Evolutionary conservation across 2,888 invertebrate species (phyloP).

Genomic region (Watsonalla cultraria): DNA sequence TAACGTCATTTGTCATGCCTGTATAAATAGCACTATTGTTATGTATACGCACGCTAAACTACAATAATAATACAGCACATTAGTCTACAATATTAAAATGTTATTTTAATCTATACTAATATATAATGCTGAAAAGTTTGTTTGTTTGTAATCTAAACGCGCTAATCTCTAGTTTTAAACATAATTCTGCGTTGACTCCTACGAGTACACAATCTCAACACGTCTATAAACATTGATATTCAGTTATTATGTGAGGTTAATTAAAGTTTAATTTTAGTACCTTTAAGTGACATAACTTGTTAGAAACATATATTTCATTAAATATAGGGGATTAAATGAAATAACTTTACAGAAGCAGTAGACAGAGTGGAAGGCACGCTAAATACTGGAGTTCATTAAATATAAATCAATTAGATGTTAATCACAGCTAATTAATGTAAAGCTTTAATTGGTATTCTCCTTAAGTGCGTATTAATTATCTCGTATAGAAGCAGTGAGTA

Average conservation of each 20-base stretch:
- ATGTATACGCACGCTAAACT: background rate
- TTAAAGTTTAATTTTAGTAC: background rate
- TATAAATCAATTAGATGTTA: conserved; percentile 43
- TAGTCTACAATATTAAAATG: too few species aligned
- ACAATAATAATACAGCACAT: background rate
- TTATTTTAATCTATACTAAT: too few species aligned
- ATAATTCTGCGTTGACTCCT: too few species aligned
- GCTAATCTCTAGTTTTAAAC: too few species aligned
- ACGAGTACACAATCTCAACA: too few species aligned
- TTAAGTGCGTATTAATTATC: conserved; percentile 57
- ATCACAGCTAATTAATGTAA: conserved; percentile 50
- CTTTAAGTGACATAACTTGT: background rate
- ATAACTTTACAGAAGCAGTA: background rate
- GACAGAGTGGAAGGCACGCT: conserved; percentile 22
- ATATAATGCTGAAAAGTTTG: too few species aligned
- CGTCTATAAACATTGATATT: too few species aligned
- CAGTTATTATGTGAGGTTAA: too few species aligned
- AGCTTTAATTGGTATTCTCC: conserved; percentile 50
- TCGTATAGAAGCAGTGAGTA: conserved; percentile 42
- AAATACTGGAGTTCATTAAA: background rate
- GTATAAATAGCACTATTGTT: conserved; percentile 16
- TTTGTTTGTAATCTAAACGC: too few species aligned
- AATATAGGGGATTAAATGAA: conserved; percentile 12
- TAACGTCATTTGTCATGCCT: conserved; percentile 38
- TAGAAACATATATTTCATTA: background rate